Percentiles rank a stretch among this genome's conserved stretches.
Conservation (phyloP, 92 coral and sea anemone genomes). For the Epizoanthus ramosus region DNA sequence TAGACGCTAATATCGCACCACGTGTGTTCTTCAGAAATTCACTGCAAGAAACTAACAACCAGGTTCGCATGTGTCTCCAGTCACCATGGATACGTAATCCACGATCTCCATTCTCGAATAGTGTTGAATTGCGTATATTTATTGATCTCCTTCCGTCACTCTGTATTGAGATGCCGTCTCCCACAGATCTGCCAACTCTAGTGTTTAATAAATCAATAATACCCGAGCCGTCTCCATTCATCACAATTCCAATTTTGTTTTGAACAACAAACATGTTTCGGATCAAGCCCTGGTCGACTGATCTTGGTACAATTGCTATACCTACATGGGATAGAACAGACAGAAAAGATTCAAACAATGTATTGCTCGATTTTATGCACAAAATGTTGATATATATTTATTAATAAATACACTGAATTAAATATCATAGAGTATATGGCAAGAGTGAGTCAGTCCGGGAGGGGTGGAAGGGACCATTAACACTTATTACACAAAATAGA, state of each 20-base stretch:
- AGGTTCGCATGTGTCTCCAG: background rate
- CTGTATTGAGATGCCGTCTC: constrained; percentile 35
- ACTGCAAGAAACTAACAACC: constrained; percentile 18
- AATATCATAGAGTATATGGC: too few species aligned
- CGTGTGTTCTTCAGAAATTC: constrained; percentile 53
- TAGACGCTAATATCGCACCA: constrained; percentile 28
- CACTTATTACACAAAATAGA: too few species aligned
- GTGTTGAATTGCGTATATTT: constrained; percentile 49
- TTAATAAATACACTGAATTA: too few species aligned
- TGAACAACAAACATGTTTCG: constrained; percentile 3
- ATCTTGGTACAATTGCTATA: background rate
- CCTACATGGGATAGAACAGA: background rate
- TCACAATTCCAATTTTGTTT: constrained; percentile 43
- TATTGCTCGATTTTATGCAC: too few species aligned
- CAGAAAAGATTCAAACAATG: background rate
- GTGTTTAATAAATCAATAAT: constrained; percentile 29
- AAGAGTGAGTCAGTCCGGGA: too few species aligned
- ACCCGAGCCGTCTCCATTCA: constrained; percentile 13
- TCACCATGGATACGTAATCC: constrained; percentile 38
- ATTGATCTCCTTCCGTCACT: constrained; percentile 25
- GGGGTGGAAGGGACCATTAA: too few species aligned
- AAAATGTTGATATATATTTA: too few species aligned
- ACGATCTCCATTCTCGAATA: constrained; percentile 50
- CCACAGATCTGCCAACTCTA: constrained; percentile 39
- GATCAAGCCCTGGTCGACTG: background rate